Conservation (phyloP, 1,140 invertebrate species). For the Trichonephila inaurata region DNA sequence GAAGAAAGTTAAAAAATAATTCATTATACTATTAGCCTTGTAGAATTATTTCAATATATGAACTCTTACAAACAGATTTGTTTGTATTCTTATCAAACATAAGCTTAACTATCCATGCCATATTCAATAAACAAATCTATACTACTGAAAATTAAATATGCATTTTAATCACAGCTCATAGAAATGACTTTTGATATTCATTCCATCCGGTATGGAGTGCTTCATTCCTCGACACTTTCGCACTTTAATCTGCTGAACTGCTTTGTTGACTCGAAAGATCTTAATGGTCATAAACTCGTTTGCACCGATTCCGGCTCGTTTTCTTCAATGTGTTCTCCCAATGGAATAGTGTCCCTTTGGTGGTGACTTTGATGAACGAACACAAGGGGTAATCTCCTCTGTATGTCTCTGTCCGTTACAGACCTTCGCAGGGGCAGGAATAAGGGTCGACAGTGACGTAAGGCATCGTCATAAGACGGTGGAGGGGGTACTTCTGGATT, state of each 20-base stretch:
- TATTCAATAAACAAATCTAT: neutral
- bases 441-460: conserved; percentile 79
- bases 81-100: neutral
- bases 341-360: conserved; percentile 57
- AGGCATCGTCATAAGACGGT: conserved; percentile 79
- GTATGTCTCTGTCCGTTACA: conserved; percentile 78
- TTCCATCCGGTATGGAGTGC: conserved; percentile 10
- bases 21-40: neutral
- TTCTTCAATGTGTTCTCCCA: conserved; percentile 67
- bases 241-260: neutral
- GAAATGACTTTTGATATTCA: neutral
- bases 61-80: neutral
- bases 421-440: conserved; percentile 78
- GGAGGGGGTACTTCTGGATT: conserved; percentile 68
- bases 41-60: neutral
- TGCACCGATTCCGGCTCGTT: conserved; percentile 55
- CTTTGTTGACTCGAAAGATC: neutral
- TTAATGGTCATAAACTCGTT: conserved; percentile 64
- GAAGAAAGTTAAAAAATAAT: conserved; percentile 1
- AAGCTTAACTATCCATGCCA: conserved; percentile 5
- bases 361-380: conserved; percentile 53
- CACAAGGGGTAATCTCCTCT: conserved; percentile 59
- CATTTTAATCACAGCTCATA: conserved; percentile 46
- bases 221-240: neutral
- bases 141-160: conserved; percentile 1